Conservation (phyloP, 2,797 vertebrate species). For the Onychomys torridus region DNA sequence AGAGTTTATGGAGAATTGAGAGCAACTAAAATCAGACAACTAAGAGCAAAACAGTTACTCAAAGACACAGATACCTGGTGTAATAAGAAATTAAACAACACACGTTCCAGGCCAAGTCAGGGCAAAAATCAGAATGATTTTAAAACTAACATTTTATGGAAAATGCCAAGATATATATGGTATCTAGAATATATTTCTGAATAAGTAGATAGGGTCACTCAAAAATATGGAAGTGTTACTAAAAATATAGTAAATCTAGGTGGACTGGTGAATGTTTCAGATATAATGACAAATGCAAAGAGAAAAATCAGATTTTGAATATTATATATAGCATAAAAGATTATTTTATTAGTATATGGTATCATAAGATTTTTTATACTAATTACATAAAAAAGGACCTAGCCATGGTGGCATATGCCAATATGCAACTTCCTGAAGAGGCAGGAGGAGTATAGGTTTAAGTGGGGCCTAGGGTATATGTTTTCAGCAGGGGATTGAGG, state of each 20-base stretch:
- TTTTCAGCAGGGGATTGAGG: background rate
- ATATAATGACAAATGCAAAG: background rate
- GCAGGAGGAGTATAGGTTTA: background rate
- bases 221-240: slow-evolving; percentile 20
- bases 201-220: background rate
- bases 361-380: background rate
- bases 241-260: background rate
- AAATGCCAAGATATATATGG: background rate
- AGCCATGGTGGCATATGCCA: background rate
- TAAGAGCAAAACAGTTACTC: background rate
- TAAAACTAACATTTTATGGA: slow-evolving; percentile 10
- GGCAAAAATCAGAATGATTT: background rate
- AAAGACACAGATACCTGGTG: background rate
- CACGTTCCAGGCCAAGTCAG: background rate
- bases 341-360: background rate
- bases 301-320: slow-evolving; percentile 13
- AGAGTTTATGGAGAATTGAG: background rate
- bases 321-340: background rate
- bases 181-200: slow-evolving; percentile 16
- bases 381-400: background rate
- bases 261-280: background rate
- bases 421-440: background rate
- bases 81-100: slow-evolving; percentile 6
- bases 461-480: background rate
- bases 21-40: background rate